phyloP scores from a whole-genome alignment of 2,797 vertebrate genomes.

The Acanthurus tractus region DNA sequence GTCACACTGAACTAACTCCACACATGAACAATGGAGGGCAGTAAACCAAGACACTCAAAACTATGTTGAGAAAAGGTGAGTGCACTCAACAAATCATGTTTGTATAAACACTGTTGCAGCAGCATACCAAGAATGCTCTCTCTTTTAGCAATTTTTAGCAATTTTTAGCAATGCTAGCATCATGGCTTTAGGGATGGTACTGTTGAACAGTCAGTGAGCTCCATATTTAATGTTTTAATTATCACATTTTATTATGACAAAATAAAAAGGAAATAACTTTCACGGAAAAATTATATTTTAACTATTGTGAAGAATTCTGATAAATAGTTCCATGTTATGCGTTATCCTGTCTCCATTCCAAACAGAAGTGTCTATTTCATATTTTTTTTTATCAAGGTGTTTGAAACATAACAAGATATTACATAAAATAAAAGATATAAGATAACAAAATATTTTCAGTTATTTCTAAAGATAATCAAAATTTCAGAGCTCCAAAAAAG shows the following conservation, averaged over 20 bases:
- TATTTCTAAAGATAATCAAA: not conserved
- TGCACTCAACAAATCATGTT: slow-evolving; percentile 6
- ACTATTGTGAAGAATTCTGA: too few species aligned
- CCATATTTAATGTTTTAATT: not conserved
- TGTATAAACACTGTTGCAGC: not conserved
- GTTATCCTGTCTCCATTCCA: too few species aligned
- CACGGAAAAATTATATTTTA: too few species aligned
- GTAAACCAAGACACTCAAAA: slow-evolving; percentile 38
- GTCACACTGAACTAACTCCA: slow-evolving; percentile 44
- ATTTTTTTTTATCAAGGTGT: too few species aligned
- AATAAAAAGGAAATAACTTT: too few species aligned
- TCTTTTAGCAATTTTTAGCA: accelerated
- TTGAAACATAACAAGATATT: too few species aligned
- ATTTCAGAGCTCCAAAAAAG: not conserved
- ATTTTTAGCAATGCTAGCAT: not conserved
- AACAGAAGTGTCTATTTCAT: too few species aligned
- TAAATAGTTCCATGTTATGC: too few species aligned
- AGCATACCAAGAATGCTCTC: not conserved
- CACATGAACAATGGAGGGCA: slow-evolving; percentile 39
- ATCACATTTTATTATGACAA: too few species aligned
- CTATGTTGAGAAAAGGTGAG: not conserved
- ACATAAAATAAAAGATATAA: not conserved
- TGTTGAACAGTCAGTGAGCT: not conserved
- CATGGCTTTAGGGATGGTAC: not conserved
- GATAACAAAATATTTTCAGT: too few species aligned